Percentiles rank a stretch among this genome's conserved stretches.
phyloP scores from a whole-genome alignment of 2,113 vertebrate genomes.

The Papio anubis region DNA sequence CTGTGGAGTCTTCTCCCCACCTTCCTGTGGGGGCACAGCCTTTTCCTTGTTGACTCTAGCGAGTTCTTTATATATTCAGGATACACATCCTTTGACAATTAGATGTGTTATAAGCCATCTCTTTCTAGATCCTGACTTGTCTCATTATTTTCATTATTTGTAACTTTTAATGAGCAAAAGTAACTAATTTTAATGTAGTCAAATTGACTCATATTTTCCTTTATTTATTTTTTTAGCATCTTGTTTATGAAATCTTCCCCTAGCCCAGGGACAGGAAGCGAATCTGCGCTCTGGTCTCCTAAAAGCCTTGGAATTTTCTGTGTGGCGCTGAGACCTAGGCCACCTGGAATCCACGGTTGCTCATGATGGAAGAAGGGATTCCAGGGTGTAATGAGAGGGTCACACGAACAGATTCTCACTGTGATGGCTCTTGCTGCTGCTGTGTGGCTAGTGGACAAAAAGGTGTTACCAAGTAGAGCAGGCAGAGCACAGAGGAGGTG shows the following conservation, averaged over 20 bases:
- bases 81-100: not conserved
- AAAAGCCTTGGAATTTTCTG: not conserved
- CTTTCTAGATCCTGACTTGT: not conserved
- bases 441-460: not conserved
- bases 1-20: not conserved
- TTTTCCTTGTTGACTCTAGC: not conserved
- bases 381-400: accelerated
- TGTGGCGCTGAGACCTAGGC: accelerated
- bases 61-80: not conserved
- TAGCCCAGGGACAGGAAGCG: not conserved
- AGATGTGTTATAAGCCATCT: not conserved
- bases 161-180: not conserved
- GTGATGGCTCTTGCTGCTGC: not conserved
- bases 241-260: not conserved
- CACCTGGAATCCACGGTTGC: not conserved
- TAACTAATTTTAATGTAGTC: not conserved
- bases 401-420: not conserved
- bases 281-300: not conserved
- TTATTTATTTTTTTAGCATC: not conserved
- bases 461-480: not conserved
- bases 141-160: not conserved
- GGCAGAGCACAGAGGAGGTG: not conserved
- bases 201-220: not conserved
- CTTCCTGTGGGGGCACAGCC: not conserved
- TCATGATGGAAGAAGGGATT: not conserved